Conservation (phyloP, 2,888 invertebrate genomes). For the Altica lythri region DNA sequence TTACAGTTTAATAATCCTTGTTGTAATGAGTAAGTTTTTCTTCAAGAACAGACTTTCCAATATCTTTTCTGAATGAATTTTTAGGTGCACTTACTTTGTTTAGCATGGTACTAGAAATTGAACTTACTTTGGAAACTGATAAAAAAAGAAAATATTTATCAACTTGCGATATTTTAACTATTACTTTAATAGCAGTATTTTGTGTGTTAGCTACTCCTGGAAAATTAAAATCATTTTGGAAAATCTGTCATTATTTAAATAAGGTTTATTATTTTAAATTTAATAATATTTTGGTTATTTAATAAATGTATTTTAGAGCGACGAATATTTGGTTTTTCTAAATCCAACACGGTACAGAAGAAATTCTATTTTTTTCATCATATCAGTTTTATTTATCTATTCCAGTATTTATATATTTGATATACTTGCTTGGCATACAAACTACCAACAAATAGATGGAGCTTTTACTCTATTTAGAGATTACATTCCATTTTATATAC, state of each 20-base stretch:
- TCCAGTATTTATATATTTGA: neutral
- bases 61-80: neutral
- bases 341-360: neutral
- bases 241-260: slow-evolving; percentile 3
- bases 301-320: slow-evolving; percentile 1
- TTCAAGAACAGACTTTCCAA: neutral
- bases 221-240: slow-evolving; percentile 1
- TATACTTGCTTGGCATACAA: neutral
- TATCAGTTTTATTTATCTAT: neutral
- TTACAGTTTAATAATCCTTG: neutral
- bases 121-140: neutral
- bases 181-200: neutral
- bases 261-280: neutral
- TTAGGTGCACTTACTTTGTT: neutral
- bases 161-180: neutral
- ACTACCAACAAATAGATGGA: neutral
- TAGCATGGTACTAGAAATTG: neutral
- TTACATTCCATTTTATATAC: slow-evolving; percentile 2
- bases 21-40: neutral
- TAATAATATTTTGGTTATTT: neutral
- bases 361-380: neutral
- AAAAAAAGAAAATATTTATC: neutral
- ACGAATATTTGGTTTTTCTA: neutral
- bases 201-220: neutral
- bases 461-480: neutral